Evolutionary conservation across 1,140 invertebrate species (phyloP), one percentile per base, ranked within the genome.

Genomic region (Medauroidea extradentata): DNA sequence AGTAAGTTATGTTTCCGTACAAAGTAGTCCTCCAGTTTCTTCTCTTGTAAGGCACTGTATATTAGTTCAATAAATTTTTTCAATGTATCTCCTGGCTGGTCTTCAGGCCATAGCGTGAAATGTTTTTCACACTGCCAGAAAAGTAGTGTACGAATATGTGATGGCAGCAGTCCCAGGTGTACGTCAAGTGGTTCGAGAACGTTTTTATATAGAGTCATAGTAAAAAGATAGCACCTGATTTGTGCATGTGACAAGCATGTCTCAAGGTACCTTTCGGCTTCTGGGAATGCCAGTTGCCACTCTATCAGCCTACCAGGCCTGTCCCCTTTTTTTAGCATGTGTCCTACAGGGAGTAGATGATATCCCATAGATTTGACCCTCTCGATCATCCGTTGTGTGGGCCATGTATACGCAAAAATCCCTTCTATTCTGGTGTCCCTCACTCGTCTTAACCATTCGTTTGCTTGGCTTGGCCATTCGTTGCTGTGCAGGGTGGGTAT

Each of bases 111-210:
- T 46, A 78, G 82, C 2, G 78, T 78, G 24, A 82, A 81, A 60
- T 85, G 81, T 23, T 77, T 64, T 69, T 92, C 89, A 60, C 87
- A 86, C 71, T 89, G 79, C 85, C 86, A 89, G 68, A 89, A 90
- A n/a, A 92, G 69, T 86, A 50, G 83, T 53, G 84, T 85, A 54
- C 86, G 81, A n/a, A 91, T 79, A 67, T 91, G 89, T 54, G 83
- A 80, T 0, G 67, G 68, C 18, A 80, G 79, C 0, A 87, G 70
- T 2, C 85, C 83, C 42, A 81, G 74, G 67, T 78, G 78, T 13
- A 75, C 69, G 21, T 79, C 73, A 0, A 75, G 69, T 0, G 81
- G 81, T 64, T 85, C 83, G 29, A 90, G 76, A 64, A 85, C 89
- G 0, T 81, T 83, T 65, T 88, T 86, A 57, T 87, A 80, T 1